These are phyloP conservation scores for Vulpes ferrilata DNA, from an alignment of 2,113 vertebrate genomes.

Conservation along the genomic window DNA sequence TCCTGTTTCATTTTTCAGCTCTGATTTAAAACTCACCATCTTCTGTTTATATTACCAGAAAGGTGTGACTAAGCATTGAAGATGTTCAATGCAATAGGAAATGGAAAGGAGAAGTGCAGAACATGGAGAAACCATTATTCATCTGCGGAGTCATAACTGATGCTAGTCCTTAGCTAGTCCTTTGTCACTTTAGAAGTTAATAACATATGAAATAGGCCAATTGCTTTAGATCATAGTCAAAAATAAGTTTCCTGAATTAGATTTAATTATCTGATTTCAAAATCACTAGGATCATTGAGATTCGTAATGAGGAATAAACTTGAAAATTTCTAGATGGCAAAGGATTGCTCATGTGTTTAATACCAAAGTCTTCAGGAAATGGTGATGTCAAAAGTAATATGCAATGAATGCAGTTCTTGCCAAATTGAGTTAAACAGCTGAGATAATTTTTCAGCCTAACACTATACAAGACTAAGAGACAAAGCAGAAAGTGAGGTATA, in stretches of 20 bases:
- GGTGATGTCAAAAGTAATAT: conserved; percentile 50
- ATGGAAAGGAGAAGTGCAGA: not conserved
- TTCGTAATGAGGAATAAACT: not conserved
- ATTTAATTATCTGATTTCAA: conserved; percentile 27
- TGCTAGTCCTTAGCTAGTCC: not conserved
- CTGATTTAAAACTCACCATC: not conserved
- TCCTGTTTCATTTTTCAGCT: conserved; percentile 20
- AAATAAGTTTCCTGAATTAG: not conserved
- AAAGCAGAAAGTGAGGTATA: conserved; percentile 58
- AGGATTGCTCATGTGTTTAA: conserved; percentile 47
- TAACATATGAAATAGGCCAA: not conserved
- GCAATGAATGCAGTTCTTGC: conserved; percentile 30
- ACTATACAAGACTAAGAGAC: not conserved
- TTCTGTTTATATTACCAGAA: not conserved
- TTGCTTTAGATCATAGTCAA: conserved; percentile 31
- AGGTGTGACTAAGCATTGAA: not conserved
- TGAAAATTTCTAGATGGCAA: conserved; percentile 46
- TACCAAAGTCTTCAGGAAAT: conserved; percentile 47
- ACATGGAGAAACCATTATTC: not conserved
- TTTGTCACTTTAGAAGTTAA: conserved; percentile 44
- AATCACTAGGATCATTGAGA: not conserved
- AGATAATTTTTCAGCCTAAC: not conserved
- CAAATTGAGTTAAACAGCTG: not conserved
- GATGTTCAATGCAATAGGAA: not conserved
- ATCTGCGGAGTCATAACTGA: not conserved